phyloP scores from a whole-genome alignment of 2,888 invertebrate species.

The Gryllus longicercus region DNA sequence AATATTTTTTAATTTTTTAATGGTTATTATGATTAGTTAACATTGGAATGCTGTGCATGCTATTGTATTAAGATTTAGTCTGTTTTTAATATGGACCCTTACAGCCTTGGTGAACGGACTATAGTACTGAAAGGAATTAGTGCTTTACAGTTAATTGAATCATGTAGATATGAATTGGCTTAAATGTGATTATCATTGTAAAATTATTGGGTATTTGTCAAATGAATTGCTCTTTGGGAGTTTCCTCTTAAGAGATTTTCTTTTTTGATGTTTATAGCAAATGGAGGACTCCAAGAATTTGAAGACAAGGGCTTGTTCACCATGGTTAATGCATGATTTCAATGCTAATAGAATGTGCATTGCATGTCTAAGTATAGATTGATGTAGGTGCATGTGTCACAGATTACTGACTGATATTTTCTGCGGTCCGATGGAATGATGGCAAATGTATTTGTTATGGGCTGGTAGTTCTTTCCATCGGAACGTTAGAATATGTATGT shows the following conservation, averaged over 20 bases:
- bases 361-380: neutral
- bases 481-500: too few relatives aligned
- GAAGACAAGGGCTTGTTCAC: neutral
- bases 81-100: neutral
- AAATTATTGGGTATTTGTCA: neutral
- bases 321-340: neutral
- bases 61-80: neutral
- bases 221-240: too few relatives aligned
- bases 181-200: neutral
- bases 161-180: neutral
- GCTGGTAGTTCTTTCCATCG: too few relatives aligned
- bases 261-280: too few relatives aligned
- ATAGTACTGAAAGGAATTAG: too few relatives aligned
- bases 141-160: too few relatives aligned
- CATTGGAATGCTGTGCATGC: conserved; percentile 7
- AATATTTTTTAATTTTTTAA: conserved; percentile 17
- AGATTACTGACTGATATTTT: neutral
- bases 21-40: conserved; percentile 17
- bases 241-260: too few relatives aligned
- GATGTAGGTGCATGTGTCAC: neutral
- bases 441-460: neutral
- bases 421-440: neutral
- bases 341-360: neutral
- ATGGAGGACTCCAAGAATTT: too few relatives aligned
- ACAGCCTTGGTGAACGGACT: too few relatives aligned